Conservation (phyloP, 2,797 vertebrate species). For the Lutjanus campechanus region DNA sequence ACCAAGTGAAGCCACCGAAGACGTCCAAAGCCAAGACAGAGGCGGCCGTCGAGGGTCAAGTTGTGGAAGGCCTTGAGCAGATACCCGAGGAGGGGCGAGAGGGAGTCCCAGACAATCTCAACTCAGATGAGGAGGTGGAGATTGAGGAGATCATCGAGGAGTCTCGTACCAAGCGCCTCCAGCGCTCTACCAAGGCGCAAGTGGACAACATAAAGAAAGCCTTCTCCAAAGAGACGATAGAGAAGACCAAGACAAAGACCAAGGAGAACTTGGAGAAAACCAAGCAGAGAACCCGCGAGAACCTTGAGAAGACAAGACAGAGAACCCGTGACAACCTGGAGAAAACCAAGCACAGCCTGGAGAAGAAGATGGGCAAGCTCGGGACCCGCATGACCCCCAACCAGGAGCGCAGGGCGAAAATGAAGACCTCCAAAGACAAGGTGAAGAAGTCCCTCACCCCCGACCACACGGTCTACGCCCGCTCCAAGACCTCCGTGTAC, state of each 20-base stretch:
- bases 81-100: slow-evolving; percentile 88
- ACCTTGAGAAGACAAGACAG: slow-evolving; percentile 94
- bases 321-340: slow-evolving; percentile 93
- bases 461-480: slow-evolving; percentile 90
- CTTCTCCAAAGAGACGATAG: slow-evolving; percentile 98
- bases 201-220: slow-evolving; percentile 97
- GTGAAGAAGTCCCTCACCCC: slow-evolving; percentile 95
- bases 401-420: slow-evolving; percentile 91
- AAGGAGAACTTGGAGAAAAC: slow-evolving; percentile 97
- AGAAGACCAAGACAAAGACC: slow-evolving; percentile 93
- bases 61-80: slow-evolving; percentile 81
- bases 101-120: slow-evolving; percentile 81
- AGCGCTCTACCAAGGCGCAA: slow-evolving; percentile 91
- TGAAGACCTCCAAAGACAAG: slow-evolving; percentile 93
- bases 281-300: slow-evolving; percentile 92
- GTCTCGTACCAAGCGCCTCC: slow-evolving; percentile 94
- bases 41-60: slow-evolving; percentile 72
- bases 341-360: slow-evolving; percentile 93
- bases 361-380: slow-evolving; percentile 95
- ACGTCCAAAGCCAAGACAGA: slow-evolving; percentile 88
- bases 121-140: slow-evolving; percentile 95
- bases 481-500: slow-evolving; percentile 95
- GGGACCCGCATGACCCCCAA: slow-evolving; percentile 93
- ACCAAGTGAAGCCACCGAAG: slow-evolving; percentile 92
- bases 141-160: slow-evolving; percentile 96